Evolutionary conservation across 2,888 invertebrate species (phyloP), one percentile per base, ranked within the genome.

Genomic region (Clanis bilineata): DNA sequence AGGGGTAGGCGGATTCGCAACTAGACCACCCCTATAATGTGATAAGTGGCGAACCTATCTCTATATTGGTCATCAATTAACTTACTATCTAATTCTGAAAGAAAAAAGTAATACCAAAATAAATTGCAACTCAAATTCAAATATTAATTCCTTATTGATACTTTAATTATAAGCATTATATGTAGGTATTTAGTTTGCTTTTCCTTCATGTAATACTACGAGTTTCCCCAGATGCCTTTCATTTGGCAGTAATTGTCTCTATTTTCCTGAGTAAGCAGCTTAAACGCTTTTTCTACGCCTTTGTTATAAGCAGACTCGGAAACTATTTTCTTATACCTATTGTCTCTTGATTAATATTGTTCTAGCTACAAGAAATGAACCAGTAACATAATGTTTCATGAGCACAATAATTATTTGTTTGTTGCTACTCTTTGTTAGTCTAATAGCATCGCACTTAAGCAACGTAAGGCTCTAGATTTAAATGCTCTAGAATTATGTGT

Each of bases 151-250:
- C 41, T 18, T 32, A n/a, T 9, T 15, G 12, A 23, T 15, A 15
- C 3, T 15, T 28, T 21, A 28, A 18, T 61, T 44, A 38, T 60
- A 45, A 61, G 63, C 57, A 57, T 57, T 59, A 64, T 57, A 55
- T 41, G n/a, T n/a, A n/a, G n/a, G n/a, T n/a, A n/a, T n/a, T n/a
- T n/a, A n/a, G n/a, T n/a, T n/a, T n/a, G n/a, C n/a, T n/a, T n/a
- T n/a, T n/a, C n/a, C n/a, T 58, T 59, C 47, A 28, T 32, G 25
- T 32, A 43, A 57, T 43, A 28, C 41, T 43, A 41, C n/a, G 10
- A 51, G 32, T 51, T 15, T 18, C 18, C 18, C 28, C 25, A 22
- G 28, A 41, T 21, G 57, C 25, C 21, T 41, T 57, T 57, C 43
- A 57, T 57, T 57, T 25, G 43, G 41, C 25, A 15, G 57, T 57